Base-by-base conservation (phyloP, 1,140 invertebrate species). In the Drosophila cardini region DNA sequence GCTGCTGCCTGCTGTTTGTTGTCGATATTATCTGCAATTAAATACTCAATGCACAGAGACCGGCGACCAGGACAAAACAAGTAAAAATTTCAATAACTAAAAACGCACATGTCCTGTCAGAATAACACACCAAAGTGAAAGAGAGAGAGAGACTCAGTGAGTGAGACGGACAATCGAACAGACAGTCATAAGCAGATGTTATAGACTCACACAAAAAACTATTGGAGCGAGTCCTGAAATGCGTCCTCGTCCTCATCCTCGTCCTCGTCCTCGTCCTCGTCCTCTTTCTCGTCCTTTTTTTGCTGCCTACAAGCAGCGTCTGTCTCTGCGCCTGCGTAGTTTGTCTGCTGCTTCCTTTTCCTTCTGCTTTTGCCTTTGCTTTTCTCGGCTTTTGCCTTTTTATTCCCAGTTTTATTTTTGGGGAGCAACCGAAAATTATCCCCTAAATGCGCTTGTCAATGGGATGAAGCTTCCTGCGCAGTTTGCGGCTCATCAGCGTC, bases 11-110 rank as follows among this genome's bases (percentile, higher is more conserved):
- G 75, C 67, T 86, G 81, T 77, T 83, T 80, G 72, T 80, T 80
- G 84, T 89, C 84, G 84, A 87, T 87, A 87, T 89, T 87, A 87
- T 87, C 84, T 87, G 85, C 84, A 87, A 87, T 87, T 87, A 87
- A 87, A 90, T 87, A 84, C 84, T 87, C 84, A 80, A 87, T 89
- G 80, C 84, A 87, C 84, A 80, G 69, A 78, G 77, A 18, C 72
- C 72, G 60, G 32, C 32, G 21, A 34, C 40, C 48, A 67, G 72
- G 73, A 80, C 84, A 87, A 80, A 78, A 84, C 85, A 87, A 84
- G 84, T 87, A 90, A 89, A 89, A 87, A 89, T 84, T 87, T 87
- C 84, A 87, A 87, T 87, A 87, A 87, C 84, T 89, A 87, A 87
- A 87, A 87, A 87, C 84, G 84, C 84, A 87, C 84, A 87, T 87